Percentiles rank a stretch among this genome's conserved stretches.
These are phyloP conservation scores for Neoitamus cyanurus DNA, from an alignment of 2,888 invertebrate species.

Conservation along the genomic window DNA sequence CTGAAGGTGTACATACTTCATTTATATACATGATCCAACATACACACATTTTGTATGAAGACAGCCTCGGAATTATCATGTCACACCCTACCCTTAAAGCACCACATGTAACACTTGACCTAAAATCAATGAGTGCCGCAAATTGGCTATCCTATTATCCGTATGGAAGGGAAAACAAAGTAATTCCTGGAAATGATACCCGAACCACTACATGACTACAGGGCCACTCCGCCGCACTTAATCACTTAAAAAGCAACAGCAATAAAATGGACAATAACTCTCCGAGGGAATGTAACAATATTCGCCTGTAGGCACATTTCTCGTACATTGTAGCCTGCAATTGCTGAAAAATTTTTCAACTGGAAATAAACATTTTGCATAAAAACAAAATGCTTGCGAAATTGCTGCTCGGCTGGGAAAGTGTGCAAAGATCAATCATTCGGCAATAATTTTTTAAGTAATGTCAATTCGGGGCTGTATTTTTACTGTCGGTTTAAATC, in stretches of 20 bases:
- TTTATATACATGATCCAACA: too few species aligned
- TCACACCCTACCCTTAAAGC: too few species aligned
- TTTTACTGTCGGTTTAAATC: background rate
- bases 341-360: background rate
- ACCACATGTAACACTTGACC: background rate
- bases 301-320: background rate
- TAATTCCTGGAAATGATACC: background rate
- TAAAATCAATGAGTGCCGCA: background rate
- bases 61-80: too few species aligned
- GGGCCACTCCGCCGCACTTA: background rate
- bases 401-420: background rate
- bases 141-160: background rate
- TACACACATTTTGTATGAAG: too few species aligned
- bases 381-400: background rate
- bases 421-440: background rate
- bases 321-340: background rate
- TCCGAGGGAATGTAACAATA: background rate
- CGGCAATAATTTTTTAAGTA: background rate
- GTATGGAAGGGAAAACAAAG: background rate
- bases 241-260: background rate
- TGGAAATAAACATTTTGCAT: background rate
- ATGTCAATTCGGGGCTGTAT: background rate
- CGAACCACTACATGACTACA: background rate
- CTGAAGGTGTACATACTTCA: too few species aligned
- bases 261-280: background rate